Base-by-base conservation (phyloP, 2,113 vertebrate genomes). In the Heterochromis multidens region DNA sequence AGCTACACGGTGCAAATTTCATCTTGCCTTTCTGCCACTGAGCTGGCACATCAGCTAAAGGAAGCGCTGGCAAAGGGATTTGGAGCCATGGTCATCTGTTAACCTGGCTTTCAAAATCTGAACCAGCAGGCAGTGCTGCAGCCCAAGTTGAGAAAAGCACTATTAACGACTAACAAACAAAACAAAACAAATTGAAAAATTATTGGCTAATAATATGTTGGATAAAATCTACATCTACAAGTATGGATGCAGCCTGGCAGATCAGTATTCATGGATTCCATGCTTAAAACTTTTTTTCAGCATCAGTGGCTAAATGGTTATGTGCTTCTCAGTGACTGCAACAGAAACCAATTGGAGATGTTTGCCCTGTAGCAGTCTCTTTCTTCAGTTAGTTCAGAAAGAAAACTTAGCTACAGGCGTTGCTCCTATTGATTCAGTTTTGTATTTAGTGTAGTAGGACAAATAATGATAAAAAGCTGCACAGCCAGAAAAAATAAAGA, bases 381-480 rank as follows among this genome's bases (percentile, higher is more conserved):
- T 86, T 84, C 82, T 93, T 91, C 90, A 93, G 92, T 95, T 92
- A 93, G 93, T 92, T 95, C 83, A 82, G 89, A 80, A 76, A 90
- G 80, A 86, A 83, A 90, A 88, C 83, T 81, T 93, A 86, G 88
- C 90, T 88, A 84, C 85, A 83, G 90, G 88, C 85, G 84, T 46
- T 54, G 35, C 59, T 93, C 56, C 37, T 87, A 92, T 94, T 67
- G 88, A 95, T 94, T 93, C 82, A 29, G 43, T 82, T 88, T 65
- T 81, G 61, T 63, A 80, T 77, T 61, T 70, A 79, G 81, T 70
- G 19, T 77, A 83, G 87, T 81, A 74, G 78, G 87, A 88, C 83
- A 94, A 90, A 94, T 88, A 87, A 88, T 87, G 91, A 89, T 85
- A 90, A 91, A 94, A 92, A 59, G 46, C 74, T 10, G 60, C 70